Evolutionary conservation across 1,140 invertebrate species (phyloP), one percentile per base, ranked within the genome.

Genomic region (Drosophila azteca): DNA sequence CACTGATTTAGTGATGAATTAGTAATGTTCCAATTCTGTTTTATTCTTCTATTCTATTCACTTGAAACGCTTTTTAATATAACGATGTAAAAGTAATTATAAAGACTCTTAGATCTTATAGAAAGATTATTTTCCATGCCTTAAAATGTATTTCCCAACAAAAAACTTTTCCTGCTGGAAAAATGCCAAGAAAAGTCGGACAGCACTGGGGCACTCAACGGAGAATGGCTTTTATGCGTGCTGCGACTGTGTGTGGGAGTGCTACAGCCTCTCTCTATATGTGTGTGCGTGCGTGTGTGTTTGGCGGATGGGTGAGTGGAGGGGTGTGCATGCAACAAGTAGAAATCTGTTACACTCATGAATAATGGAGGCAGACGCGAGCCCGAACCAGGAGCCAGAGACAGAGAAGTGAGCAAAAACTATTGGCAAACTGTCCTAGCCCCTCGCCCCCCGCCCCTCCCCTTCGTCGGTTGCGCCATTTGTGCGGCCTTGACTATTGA

Each of bases 331-430:
- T 79, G 82, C 82, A 87, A 87, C 82, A 87, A 87, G 82, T 87
- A 79, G 82, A 46, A 83, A 72, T 68, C 82, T 71, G 70, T 71
- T 59, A 65, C 69, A 82, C 57, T 79, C 79, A 87, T 87, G 82
- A 80, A 85, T 85, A 88, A 85, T 74, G 62, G 61, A 64, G 46
- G 55, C 43, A 63, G 63, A 57, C 55, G 61, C 43, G 61, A 78
- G 75, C 62, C 57, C 51, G 54, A 66, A 67, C 67, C 58, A 8
- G 15, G 39, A 48, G 35, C 44, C 29, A 31, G 3, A 31, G 31
- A 3, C 31, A 31, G 51, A 82, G 76, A 85, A 87, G 79, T 88
- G 79, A 73, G 84, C 75, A 66, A 79, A 87, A 87, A 87, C 84
- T 88, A 88, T 79, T 87, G 82, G 78, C 68, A 70, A 75, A 74